Base-by-base conservation (phyloP, 2,888 invertebrate genomes). In the Habrosyne pyritoides region DNA sequence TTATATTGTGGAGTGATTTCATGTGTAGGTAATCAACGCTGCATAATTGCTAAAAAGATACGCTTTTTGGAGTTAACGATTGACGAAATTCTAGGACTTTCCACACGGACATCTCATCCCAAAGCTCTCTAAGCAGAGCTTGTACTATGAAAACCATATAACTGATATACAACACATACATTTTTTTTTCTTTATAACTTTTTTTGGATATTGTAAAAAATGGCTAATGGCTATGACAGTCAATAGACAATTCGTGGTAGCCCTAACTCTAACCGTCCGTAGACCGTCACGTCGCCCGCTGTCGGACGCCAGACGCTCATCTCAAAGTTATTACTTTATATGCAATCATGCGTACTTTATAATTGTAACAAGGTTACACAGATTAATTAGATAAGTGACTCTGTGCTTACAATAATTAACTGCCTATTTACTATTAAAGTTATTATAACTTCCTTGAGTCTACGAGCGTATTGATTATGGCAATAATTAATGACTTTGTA, bases 321-420 rank as follows among this genome's bases (percentile, higher is more conserved):
- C 61, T 54, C 24, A 48, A 18, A 54, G 55, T 63, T 62, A 61
- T 67, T 62, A 60, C 63, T 63, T 67, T 62, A 65, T 60, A 54
- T 56, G 63, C 60, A 52, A 54, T 26, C 53, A 52, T 30, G 24
- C 51, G 48, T 48, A 50, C n/a, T 47, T 10, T 30, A 28, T 50
- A 50, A 28, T 50, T 50, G 50, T 50, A 50, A 50, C 50, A 50
- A 50, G 50, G 50, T 30, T 50, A 50, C 28, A 28, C 30, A 50
- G 50, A 50, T 50, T 28, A 28, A 28, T 50, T 22, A 50, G 50
- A 50, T 50, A 50, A 24, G 8, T 18, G 42, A 18, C n/a, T 10
- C n/a, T 22, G 48, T 14, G 2, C 14, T 26, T 28, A 28, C n/a
- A 49, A 28, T 14, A 21, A 10, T 50, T 10, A 28, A 50, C 50